Percentiles rank a stretch among this genome's conserved stretches.
Conservation (phyloP, 1,140 invertebrate species). For the Lasioglossum albipes region DNA sequence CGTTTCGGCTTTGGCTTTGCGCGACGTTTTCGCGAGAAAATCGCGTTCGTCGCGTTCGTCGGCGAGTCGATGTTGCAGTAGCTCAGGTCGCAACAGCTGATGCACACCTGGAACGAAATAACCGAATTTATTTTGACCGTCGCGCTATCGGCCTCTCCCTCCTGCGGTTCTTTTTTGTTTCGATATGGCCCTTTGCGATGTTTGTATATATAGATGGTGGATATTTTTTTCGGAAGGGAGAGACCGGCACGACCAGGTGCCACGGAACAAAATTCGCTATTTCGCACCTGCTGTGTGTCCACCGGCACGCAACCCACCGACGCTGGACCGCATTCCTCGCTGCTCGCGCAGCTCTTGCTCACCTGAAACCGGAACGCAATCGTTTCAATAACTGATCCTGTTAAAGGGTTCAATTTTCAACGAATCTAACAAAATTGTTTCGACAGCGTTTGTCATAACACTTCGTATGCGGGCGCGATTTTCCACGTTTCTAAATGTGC, state of each 20-base stretch:
- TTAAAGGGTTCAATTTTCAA: no score
- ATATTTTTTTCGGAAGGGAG: neutral
- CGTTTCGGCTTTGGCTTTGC: constrained; percentile 74
- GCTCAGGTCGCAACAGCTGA: constrained; percentile 84
- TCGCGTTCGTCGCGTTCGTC: constrained; percentile 82
- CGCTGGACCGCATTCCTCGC: constrained; percentile 82
- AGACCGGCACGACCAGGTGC: constrained; percentile 25
- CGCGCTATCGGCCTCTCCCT: neutral
- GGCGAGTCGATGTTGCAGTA: constrained; percentile 85
- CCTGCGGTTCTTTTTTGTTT: neutral
- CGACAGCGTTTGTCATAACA: no score
- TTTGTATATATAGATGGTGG: neutral
- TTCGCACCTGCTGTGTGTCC: constrained; percentile 83
- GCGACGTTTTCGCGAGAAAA: constrained; percentile 77
- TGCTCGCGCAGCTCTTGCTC: constrained; percentile 84
- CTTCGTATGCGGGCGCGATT: no score
- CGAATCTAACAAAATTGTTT: no score
- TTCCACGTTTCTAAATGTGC: no score
- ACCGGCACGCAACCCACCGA: constrained; percentile 84
- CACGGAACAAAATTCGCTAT: constrained; percentile 71
- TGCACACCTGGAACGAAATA: constrained; percentile 82
- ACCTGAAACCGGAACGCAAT: constrained; percentile 71
- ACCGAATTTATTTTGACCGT: constrained; percentile 72
- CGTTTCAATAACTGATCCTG: no score
- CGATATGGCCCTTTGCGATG: neutral